phyloP scores from a whole-genome alignment of 2,888 invertebrate species.

The Drosophila falleni region DNA sequence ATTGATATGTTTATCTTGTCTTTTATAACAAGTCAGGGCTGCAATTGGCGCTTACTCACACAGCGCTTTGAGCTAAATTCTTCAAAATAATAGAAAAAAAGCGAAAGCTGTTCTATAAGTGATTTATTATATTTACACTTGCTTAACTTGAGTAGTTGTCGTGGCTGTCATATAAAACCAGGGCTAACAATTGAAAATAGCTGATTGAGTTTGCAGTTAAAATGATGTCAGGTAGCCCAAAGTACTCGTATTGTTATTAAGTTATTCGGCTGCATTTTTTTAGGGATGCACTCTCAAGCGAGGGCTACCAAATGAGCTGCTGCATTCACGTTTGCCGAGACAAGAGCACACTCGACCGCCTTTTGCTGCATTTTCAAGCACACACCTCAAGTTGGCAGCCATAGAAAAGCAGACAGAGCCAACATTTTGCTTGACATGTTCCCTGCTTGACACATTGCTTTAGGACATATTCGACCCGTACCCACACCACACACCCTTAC shows the following conservation, averaged over 20 bases:
- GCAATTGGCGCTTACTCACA: too few species aligned
- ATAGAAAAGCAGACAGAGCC: background rate
- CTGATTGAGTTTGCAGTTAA: background rate
- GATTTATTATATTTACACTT: background rate
- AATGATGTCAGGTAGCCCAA: background rate
- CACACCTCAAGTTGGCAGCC: conserved; percentile 20
- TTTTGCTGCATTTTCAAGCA: conserved; percentile 29
- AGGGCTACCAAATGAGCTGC: conserved; percentile 5
- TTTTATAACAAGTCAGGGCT: too few species aligned
- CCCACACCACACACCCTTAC: conserved; percentile 3
- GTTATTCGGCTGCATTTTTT: background rate
- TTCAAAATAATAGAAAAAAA: background rate
- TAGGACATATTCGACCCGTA: conserved; percentile 36
- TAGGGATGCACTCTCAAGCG: background rate
- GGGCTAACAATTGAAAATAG: background rate
- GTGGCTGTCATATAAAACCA: conserved; percentile 11
- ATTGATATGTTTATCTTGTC: too few species aligned
- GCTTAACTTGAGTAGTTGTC: background rate
- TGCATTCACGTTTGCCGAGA: background rate
- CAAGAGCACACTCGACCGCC: conserved; percentile 38
- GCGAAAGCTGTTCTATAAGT: background rate
- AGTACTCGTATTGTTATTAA: background rate
- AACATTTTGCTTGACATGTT: conserved; percentile 24
- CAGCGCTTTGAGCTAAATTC: background rate
- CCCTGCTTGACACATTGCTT: conserved; percentile 67